Conservation (phyloP, 1,140 invertebrate species). For the Drosophila elegans region DNA sequence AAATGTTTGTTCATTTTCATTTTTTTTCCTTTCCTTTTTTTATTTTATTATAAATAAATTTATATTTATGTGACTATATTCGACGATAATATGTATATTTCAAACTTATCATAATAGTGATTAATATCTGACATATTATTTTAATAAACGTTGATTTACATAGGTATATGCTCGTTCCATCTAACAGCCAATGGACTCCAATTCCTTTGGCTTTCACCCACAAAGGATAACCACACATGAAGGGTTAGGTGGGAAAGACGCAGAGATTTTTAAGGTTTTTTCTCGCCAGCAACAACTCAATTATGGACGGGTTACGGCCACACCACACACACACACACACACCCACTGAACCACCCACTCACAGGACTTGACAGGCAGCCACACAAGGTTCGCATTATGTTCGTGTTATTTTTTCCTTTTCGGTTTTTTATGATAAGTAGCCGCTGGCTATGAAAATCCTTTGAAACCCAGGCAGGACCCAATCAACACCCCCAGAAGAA, state of each 20-base stretch:
- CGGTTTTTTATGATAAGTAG: constrained; percentile 80
- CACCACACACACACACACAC: constrained; percentile 34
- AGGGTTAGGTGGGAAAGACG: constrained; percentile 38
- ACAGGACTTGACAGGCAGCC: constrained; percentile 75
- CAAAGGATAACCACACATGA: constrained; percentile 5
- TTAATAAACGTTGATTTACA: too few relatives aligned
- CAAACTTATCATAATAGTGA: too few relatives aligned
- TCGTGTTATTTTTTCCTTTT: constrained; percentile 44
- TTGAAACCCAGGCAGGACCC: constrained; percentile 57
- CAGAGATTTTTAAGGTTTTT: constrained; percentile 52
- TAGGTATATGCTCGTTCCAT: too few relatives aligned
- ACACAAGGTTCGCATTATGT: constrained; percentile 62
- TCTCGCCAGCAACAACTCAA: constrained; percentile 69
- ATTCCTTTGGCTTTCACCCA: not conserved
- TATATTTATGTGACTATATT: not conserved
- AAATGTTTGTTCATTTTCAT: not conserved
- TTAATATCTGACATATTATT: too few relatives aligned
- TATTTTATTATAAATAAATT: not conserved
- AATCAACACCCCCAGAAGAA: constrained; percentile 62
- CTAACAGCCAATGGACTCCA: not conserved
- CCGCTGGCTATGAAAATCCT: constrained; percentile 78
- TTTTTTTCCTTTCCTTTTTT: not conserved
- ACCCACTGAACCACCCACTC: constrained; percentile 31
- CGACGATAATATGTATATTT: too few relatives aligned
- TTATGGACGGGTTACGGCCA: constrained; percentile 68